Base-by-base conservation (phyloP, 37 sponge, comb jelly and placozoan genomes). In the Lycopodina hypogea region DNA sequence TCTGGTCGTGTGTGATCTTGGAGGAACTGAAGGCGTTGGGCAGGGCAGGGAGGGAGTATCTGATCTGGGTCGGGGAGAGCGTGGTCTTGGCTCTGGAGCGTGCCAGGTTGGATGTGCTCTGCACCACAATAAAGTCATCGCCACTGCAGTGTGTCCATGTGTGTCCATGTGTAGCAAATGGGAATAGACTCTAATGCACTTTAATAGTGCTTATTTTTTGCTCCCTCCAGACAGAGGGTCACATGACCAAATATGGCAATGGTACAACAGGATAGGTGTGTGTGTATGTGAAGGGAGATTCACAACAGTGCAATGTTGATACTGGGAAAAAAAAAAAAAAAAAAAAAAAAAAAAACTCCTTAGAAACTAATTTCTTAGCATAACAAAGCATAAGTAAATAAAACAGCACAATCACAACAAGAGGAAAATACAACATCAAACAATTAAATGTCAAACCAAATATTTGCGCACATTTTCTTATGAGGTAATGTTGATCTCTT, bases 91-190 rank as follows among this genome's bases (percentile, higher is more conserved):
- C 29, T 35, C 53, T 39, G 19, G 74, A 56, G 14, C 74, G 74
- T 7, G 18, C 17, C 32, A 73, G 63, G 19, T 63, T 14, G 7
- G 74, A 45, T 14, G 76, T 39, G 22, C 71, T 32, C 48, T 71
- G 78, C 11, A 77, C 57, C 63, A 77, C 21, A 19, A 84, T 61
- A 24, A 71, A 84, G 32, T 84, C 78, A 2, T 60, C 74, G 58
- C 40, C 33, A 28, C 55, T 24, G 50, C 55, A 72, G 48, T 71
- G 8, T 71, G 71, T n/a, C 48, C 42, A 48, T 23, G 71, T 9
- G 9, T 37, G 48, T 42, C 23, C 29, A 30, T 35, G 36, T 29
- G 69, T 9, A n/a, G n/a, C n/a, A n/a, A 30, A 30, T 9, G 64
- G 23, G 64, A 19, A n/a, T n/a, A n/a, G n/a, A n/a, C n/a, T n/a